phyloP scores from a whole-genome alignment of 1,140 invertebrate genomes.

The Atta cephalotes region DNA sequence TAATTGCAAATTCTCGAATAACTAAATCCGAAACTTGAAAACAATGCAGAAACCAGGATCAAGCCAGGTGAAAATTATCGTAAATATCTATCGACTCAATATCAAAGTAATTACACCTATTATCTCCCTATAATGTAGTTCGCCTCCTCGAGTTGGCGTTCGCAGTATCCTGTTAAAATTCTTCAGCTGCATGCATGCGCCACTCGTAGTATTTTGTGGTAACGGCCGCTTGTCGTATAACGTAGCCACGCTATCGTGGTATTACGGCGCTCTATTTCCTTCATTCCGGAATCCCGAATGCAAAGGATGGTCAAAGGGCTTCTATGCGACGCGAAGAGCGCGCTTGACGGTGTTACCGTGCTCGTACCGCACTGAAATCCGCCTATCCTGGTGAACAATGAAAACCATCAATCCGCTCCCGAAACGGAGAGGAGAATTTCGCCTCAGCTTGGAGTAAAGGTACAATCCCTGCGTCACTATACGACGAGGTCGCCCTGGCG shows the following conservation, averaged over 20 bases:
- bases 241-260: conserved; percentile 46
- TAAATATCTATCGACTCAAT: not conserved
- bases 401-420: conserved; percentile 79
- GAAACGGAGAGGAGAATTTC: conserved; percentile 72
- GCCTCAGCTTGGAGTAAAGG: not conserved
- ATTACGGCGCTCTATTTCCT: conserved; percentile 69
- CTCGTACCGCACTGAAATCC: conserved; percentile 73
- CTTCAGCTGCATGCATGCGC: conserved; percentile 56
- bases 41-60: not conserved
- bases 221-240: conserved; percentile 42
- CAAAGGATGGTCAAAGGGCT: conserved; percentile 78
- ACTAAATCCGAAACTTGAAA: not conserved
- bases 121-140: conserved; percentile 52
- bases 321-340: conserved; percentile 67
- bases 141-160: not conserved
- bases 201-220: conserved; percentile 62
- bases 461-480: conserved; percentile 50
- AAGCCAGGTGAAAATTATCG: not conserved
- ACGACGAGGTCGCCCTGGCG: conserved; percentile 54
- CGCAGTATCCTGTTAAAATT: conserved; percentile 64
- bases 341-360: conserved; percentile 65
- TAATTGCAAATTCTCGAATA: conserved; percentile 5
- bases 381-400: conserved; percentile 78
- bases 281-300: conserved; percentile 68
- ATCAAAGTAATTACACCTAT: conserved; percentile 37